Conservation (phyloP, 2,797 vertebrate species). For the Diglossa cyanea region DNA sequence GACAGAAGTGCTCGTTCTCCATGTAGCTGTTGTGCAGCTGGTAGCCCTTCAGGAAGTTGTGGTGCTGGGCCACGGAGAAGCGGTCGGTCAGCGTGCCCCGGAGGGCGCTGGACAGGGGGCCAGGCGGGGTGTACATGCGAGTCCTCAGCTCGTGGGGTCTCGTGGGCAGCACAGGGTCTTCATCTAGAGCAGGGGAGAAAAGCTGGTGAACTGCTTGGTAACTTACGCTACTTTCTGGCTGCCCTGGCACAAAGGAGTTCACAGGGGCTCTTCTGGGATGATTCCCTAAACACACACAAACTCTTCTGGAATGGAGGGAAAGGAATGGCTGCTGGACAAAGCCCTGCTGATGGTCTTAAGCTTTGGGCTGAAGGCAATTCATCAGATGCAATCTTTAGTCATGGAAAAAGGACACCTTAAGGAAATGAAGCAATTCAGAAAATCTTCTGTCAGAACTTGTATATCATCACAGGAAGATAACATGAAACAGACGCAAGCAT, state of each 20-base stretch:
- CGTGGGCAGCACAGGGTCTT: conserved; percentile 70
- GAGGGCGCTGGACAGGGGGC: conserved; percentile 61
- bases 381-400: neutral
- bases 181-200: conserved; percentile 53
- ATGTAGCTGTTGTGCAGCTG: conserved; percentile 79
- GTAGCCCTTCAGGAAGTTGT: conserved; percentile 85
- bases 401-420: neutral
- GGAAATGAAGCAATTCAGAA: neutral
- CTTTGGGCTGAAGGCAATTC: neutral
- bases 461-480: neutral
- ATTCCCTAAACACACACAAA: neutral
- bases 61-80: conserved; percentile 75
- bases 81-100: conserved; percentile 73
- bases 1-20: conserved; percentile 71
- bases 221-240: neutral
- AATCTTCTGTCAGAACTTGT: neutral
- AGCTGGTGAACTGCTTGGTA: neutral
- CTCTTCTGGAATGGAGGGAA: neutral
- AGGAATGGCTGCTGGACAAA: neutral
- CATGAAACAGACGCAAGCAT: neutral
- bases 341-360: neutral
- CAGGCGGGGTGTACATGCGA: conserved; percentile 62
- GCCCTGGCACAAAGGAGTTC: neutral
- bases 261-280: neutral
- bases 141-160: conserved; percentile 64